A percentile compares a stretch with the other conserved stretches of the same genome.
Evolutionary conservation across 2,797 vertebrate species (phyloP).

Genomic region (Thripadectes ignobilis): DNA sequence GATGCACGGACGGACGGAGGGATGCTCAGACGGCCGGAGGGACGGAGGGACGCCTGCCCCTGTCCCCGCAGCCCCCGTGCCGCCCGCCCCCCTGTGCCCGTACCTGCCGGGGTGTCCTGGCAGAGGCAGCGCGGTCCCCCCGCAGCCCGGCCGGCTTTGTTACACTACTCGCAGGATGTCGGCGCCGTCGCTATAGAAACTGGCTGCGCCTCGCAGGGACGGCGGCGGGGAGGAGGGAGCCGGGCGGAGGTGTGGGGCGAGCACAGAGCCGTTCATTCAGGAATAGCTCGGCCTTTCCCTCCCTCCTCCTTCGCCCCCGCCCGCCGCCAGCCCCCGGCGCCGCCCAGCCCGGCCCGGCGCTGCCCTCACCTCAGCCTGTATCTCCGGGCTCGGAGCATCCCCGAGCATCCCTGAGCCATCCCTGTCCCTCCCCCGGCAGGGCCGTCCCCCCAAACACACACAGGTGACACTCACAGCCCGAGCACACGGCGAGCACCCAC

Average conservation of each 20-base stretch:
- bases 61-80: background rate
- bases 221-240: background rate
- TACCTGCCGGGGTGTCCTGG: constrained; percentile 27
- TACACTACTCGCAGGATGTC: constrained; percentile 54
- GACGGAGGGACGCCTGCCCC: no score
- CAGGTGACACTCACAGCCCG: accelerated
- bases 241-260: background rate
- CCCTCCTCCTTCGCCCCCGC: background rate
- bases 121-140: background rate
- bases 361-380: background rate
- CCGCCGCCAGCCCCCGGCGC: background rate
- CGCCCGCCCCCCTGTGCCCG: background rate
- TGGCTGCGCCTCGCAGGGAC: constrained; percentile 42
- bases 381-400: no score
- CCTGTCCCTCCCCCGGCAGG: background rate
- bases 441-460: background rate
- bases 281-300: background rate
- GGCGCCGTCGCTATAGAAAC: constrained; percentile 72
- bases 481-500: no score
- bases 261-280: constrained; percentile 39
- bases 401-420: background rate
- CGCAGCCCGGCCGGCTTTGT: constrained; percentile 43
- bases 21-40: no score
- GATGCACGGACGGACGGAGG: no score
- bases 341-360: background rate